Evolutionary conservation across 2,113 vertebrate species (phyloP).

Genomic region (Taxidea taxus): DNA sequence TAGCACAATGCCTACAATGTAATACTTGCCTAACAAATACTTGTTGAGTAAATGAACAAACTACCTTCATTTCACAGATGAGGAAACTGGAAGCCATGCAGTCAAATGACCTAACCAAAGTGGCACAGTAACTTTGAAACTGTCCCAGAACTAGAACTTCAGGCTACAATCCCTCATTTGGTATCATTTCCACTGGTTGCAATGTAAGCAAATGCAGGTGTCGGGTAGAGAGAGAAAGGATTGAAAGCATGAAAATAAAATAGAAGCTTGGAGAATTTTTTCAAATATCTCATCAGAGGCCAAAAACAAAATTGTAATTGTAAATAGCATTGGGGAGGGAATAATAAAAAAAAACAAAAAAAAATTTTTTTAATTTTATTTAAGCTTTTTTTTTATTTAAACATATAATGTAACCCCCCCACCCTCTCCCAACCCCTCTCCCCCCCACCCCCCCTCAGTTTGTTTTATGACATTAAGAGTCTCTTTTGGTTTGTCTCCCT

Average conservation of each 20-base stretch:
- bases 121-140: not conserved
- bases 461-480: too few relatives aligned
- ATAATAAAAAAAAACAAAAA: not conserved
- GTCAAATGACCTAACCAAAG: not conserved
- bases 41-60: slow-evolving; percentile 6
- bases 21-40: not conserved
- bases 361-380: too few relatives aligned
- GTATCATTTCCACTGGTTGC: not conserved
- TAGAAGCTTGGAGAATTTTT: not conserved
- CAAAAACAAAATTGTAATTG: slow-evolving; percentile 31
- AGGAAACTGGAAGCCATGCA: not conserved
- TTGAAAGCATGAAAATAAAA: slow-evolving; percentile 23
- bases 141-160: not conserved
- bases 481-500: too few relatives aligned
- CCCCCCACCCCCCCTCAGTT: too few relatives aligned
- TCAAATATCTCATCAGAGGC: not conserved
- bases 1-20: not conserved
- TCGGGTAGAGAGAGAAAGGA: not conserved
- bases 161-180: not conserved
- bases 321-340: not conserved
- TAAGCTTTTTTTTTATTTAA: too few relatives aligned
- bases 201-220: not conserved
- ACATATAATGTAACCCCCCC: too few relatives aligned
- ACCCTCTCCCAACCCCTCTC: too few relatives aligned
- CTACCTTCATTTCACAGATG: not conserved